These are phyloP conservation scores for Syngnathus scovelli DNA, from an alignment of 2,113 vertebrate species.

Conservation along the genomic window DNA sequence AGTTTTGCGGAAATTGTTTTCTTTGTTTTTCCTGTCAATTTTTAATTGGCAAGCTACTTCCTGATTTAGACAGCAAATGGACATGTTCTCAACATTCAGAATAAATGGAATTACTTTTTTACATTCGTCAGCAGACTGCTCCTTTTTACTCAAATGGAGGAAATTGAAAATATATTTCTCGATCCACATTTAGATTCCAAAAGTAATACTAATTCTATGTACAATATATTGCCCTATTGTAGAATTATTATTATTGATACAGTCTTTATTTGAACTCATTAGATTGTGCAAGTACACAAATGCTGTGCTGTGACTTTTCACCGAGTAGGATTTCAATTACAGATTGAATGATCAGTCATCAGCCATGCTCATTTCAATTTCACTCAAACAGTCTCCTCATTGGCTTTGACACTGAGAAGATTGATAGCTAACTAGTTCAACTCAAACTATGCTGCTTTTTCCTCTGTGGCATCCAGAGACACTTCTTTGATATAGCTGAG, in stretches of 20 bases:
- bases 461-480: slow-evolving; percentile 6
- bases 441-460: neutral
- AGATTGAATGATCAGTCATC: neutral
- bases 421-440: slow-evolving; percentile 21
- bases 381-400: neutral
- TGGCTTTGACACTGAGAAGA: slow-evolving; percentile 14
- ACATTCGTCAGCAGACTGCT: neutral
- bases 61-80: neutral
- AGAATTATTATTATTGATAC: neutral
- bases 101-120: neutral
- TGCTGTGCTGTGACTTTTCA: neutral
- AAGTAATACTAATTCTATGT: neutral
- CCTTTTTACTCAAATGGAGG: neutral
- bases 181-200: neutral
- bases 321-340: neutral
- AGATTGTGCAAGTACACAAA: neutral
- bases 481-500: neutral
- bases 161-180: neutral
- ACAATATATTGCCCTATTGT: too few species aligned
- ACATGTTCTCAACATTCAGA: neutral
- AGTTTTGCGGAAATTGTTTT: neutral
- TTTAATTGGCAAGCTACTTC: neutral
- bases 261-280: neutral
- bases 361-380: neutral
- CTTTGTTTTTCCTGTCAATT: neutral